Evolutionary conservation across 1,140 invertebrate genomes (phyloP).

Genomic region (Elymnias hypermnestra): DNA sequence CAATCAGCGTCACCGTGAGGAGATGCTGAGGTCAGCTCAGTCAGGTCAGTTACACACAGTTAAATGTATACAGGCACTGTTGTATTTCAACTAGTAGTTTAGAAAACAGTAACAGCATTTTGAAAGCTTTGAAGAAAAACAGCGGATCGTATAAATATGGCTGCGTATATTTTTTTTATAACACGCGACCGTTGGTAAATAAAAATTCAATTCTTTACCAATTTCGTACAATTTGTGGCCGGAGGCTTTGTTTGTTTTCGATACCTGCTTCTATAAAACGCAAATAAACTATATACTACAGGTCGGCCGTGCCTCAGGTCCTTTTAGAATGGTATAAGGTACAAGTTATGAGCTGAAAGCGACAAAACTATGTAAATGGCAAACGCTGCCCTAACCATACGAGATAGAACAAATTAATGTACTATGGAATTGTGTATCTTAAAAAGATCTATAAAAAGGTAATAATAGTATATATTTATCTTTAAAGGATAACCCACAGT

Average conservation of each 20-base stretch:
- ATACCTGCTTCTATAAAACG: conserved; percentile 8
- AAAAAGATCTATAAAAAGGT: too few relatives aligned
- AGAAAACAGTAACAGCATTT: neutral
- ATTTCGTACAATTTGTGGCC: neutral
- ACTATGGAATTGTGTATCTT: too few relatives aligned
- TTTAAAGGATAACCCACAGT: too few relatives aligned
- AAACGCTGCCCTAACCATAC: too few relatives aligned
- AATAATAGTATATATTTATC: too few relatives aligned
- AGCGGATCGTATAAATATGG: neutral
- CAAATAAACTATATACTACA: conserved; percentile 2
- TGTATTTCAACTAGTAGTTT: too few relatives aligned
- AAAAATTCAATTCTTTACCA: conserved; percentile 5
- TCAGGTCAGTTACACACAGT: too few relatives aligned
- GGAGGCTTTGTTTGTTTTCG: conserved; percentile 1
- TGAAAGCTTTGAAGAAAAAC: neutral
- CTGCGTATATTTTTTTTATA: neutral
- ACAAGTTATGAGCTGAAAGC: neutral
- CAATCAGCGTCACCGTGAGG: too few relatives aligned
- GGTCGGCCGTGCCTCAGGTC: neutral
- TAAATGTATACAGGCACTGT: too few relatives aligned
- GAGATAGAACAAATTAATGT: too few relatives aligned
- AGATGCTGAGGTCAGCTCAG: too few relatives aligned
- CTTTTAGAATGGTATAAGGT: neutral
- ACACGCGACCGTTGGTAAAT: neutral
- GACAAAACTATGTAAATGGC: neutral